Evolutionary conservation across 2,113 vertebrate genomes (phyloP), one percentile per base, ranked within the genome.

Genomic region (Dasyornis broadbenti): DNA sequence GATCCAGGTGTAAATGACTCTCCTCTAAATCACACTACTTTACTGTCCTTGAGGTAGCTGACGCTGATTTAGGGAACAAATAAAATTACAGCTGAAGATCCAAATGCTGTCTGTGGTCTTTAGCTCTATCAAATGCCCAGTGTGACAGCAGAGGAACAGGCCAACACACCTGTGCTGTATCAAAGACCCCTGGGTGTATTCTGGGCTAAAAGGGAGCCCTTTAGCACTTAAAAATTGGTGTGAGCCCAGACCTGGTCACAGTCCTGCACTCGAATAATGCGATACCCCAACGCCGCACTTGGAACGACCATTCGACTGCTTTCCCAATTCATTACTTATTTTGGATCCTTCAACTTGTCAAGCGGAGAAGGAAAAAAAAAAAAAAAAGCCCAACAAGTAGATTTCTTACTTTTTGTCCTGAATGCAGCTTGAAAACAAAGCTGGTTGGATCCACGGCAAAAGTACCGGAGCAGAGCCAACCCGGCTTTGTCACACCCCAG

Each of bases 231-330:
- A 50, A 71, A 95, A 49, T 26, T 14, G 0, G 8, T 2, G 80
- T 6, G 82, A 95, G 77, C 79, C 76, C 11, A 16, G 75, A 8
- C 13, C 92, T 14, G 90, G 95, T 96, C 93, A 94, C 94, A 94
- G 85, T 86, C 30, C 2, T 92, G 96, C 93, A 56, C 95, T 88
- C 93, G 83, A 89, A 95, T 94, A 96, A 95, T 92, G 87, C 70
- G 2, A 68, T 19, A 39, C 37, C 30, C 64, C n/a, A 70, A 19
- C 23, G 18, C 66, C 8, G 54, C 4, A 2, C 72, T 44, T 65
- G 83, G 75, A 95, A 44, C 26, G 59, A 47, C 69, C 52, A 18
- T 68, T 89, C 52, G 2, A 7, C 82, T 47, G 82, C 90, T 63
- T 71, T 78, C 94, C 94, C 92, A 63, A 47, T 80, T 17, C 89